Evolutionary conservation across 2,113 vertebrate genomes (phyloP).

Genomic region (Pelodiscus sinensis): DNA sequence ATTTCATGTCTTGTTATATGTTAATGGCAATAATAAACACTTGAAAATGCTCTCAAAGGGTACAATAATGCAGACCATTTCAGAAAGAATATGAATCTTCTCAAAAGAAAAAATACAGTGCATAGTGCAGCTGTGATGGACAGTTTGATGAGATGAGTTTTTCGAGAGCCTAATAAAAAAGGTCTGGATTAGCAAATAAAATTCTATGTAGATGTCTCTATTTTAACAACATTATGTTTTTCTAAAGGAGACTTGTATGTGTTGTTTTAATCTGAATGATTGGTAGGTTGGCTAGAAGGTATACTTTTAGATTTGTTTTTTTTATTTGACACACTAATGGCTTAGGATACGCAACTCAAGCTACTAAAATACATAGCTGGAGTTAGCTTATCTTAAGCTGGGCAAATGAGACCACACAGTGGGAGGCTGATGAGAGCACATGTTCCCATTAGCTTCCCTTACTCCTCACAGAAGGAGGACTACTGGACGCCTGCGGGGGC

Average conservation of each 20-base stretch:
- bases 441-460: too few relatives aligned
- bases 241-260: accelerated
- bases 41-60: background rate
- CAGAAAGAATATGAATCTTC: background rate
- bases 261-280: background rate
- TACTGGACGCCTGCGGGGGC: too few relatives aligned
- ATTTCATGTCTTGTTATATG: background rate
- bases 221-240: background rate
- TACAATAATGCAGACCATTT: background rate
- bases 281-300: background rate
- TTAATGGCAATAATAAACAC: background rate
- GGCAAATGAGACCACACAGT: too few relatives aligned
- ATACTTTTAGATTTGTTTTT: too few relatives aligned
- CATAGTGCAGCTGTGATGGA: accelerated
- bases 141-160: background rate
- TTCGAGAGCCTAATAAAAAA: background rate
- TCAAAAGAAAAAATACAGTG: background rate
- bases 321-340: too few relatives aligned
- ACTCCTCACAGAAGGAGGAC: too few relatives aligned
- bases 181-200: background rate
- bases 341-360: too few relatives aligned
- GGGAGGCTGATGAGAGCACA: too few relatives aligned
- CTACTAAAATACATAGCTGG: too few relatives aligned
- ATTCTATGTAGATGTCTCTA: background rate
- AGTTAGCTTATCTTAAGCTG: too few relatives aligned